Evolutionary conservation across 2,888 invertebrate species (phyloP), one percentile per base, ranked within the genome.

Genomic region (Macrophya alboannulata): DNA sequence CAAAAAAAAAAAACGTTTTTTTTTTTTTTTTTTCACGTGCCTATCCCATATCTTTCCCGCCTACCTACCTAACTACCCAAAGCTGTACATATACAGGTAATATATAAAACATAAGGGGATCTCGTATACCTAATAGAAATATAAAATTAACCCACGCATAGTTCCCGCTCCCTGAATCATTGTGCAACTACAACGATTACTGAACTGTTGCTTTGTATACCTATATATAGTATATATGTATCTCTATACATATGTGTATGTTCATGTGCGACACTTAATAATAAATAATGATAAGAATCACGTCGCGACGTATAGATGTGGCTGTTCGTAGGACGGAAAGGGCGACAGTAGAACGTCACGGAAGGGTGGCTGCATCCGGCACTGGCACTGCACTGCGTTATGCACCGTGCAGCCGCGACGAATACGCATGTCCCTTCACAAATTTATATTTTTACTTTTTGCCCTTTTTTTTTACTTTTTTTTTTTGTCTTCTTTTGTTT

Each of bases 291-390:
- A 76, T 48, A 76, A 76, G 45, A 55, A 77, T 77, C 77, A 17
- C 51, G 31, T 77, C 45, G 31, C 25, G 25, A 76, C 21, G 76
- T 45, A 10, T 6, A 68, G 37, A 1, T 6, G 68, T 31, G 48
- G 71, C 37, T 6, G 37, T 37, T 55, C 5, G 25, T 55, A 77
- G 51, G 55, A 77, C 55, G 55, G 51, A 79, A 40, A 79, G 55
- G 55, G 79, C 37, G 79, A 55, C 51, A 40, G 48, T 62, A 62
- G 12, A 81, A 43, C 40, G 59, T 81, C 59, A 81, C 62, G 81
- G 81, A 81, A 81, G 81, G 81, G 81, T 81, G 81, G 43, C 81
- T 59, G 62, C 81, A 81, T 81, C 81, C 81, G 59, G 81, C 48
- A 31, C 37, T n/a, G 55, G 0, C 6, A 55, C 40, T 31, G 25